Base-by-base conservation (phyloP, 2,888 invertebrate genomes). In the Uloborus plumipes region DNA sequence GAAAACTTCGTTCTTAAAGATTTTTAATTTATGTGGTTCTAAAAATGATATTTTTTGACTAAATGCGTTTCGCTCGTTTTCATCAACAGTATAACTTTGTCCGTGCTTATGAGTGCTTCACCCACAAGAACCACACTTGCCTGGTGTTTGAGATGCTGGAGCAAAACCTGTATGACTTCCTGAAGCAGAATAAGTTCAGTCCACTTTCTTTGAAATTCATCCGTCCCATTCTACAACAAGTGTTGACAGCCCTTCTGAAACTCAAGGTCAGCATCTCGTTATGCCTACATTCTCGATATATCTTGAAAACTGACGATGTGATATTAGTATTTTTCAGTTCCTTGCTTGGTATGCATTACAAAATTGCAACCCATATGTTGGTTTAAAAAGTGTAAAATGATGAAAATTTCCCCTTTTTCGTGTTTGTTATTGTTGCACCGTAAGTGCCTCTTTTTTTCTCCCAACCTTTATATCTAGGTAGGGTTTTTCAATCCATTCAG, bases 141-240 rank as follows among this genome's bases (percentile, higher is more conserved):
- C 92, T 99, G 90, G 99, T 99, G 89, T 99, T 99, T 90, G 99
- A 99, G 91, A 99, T 99, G 98, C 93, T 99, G 88, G 99, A 99
- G 89, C 99, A 99, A 91, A 99, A 99, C 91, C 92, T 99, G 87
- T 99, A 99, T 91, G 99, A 99, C 92, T 99, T 99, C 91, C 93
- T 99, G 87, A 99, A 99, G 90, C 98, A 98, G 91, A 99, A 99
- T 91, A 99, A 99, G 91, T 99, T 99, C 91, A 97, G 97, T 89
- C 99, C 99, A 85, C 91, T 99, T 88, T 98, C 99, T 78, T 92
- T 99, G 86, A 98, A 98, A 90, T 98, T 96, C 90, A 99, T 99
- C 90, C 92, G 99, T 89, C 99, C 99, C 80, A 98, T 99, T 88
- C 92, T 99, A 88, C 98, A 99, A 91, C 99, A 99, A 92, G 99